Percentiles rank a stretch among this genome's conserved stretches.
phyloP scores from a whole-genome alignment of 2,888 invertebrate species.

The Eucera pruinosa region DNA sequence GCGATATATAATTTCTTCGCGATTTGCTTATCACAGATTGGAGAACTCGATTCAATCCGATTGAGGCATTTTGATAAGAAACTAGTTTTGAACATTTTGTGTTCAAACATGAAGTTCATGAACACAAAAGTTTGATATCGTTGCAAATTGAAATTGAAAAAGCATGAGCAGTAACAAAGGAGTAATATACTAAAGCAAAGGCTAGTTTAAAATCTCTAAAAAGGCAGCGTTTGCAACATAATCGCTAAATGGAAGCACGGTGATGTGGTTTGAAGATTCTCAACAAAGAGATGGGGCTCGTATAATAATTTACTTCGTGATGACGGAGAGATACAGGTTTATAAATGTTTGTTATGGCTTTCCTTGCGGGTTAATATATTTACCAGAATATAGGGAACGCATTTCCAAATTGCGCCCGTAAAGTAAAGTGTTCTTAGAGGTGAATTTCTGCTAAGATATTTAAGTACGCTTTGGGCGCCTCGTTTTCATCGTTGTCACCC shows the following conservation, averaged over 20 bases:
- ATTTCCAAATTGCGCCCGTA: background rate
- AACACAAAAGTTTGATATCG: too few relatives aligned
- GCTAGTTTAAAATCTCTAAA: too few relatives aligned
- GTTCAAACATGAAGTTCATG: too few relatives aligned
- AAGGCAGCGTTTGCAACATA: background rate
- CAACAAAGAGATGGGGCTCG: background rate
- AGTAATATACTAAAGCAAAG: too few relatives aligned
- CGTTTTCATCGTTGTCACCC: conserved; percentile 44
- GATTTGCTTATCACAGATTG: background rate
- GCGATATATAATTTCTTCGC: conserved; percentile 9
- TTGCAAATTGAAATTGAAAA: too few relatives aligned
- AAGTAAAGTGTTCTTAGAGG: background rate
- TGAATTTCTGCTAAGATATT: conserved; percentile 76
- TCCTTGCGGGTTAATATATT: background rate
- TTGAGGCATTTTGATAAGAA: background rate
- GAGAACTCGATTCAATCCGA: background rate
- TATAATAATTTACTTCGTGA: background rate
- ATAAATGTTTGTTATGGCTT: too few relatives aligned
- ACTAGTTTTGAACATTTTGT: too few relatives aligned
- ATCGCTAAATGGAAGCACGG: background rate
- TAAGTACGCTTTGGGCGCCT: conserved; percentile 53
- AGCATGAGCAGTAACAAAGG: too few relatives aligned
- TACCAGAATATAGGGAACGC: background rate
- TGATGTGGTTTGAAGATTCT: background rate
- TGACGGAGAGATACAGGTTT: background rate